These are phyloP conservation scores for Crotalus viridis DNA, from an alignment of 2,113 vertebrate species.

Conservation along the genomic window DNA sequence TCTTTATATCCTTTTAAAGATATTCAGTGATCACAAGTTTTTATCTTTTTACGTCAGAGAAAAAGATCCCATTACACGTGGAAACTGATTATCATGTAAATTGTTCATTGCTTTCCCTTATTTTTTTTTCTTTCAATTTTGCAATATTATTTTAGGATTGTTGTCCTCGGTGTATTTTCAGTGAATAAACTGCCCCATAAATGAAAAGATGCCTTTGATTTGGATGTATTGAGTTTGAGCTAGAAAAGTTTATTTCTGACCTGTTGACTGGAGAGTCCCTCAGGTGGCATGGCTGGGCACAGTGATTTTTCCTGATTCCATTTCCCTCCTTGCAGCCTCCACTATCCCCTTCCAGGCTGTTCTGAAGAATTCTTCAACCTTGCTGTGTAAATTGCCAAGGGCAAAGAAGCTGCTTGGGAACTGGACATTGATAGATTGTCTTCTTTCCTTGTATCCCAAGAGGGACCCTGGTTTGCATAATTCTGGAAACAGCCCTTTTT, in stretches of 20 bases:
- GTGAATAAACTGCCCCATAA: not conserved
- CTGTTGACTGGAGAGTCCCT: not conserved
- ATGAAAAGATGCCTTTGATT: not conserved
- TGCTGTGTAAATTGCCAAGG: not conserved
- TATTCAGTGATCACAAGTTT: not conserved
- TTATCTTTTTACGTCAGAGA: not conserved
- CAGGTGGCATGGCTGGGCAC: not conserved
- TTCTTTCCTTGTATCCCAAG: not conserved
- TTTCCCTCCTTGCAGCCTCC: not conserved
- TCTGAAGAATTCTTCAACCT: not conserved
- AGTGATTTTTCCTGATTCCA: not conserved
- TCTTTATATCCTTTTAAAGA: not conserved
- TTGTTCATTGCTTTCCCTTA: not conserved
- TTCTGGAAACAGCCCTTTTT: not conserved
- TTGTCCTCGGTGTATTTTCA: not conserved
- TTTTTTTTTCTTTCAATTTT: not conserved
- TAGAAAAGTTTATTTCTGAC: not conserved
- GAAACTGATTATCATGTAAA: not conserved
- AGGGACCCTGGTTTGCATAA: not conserved
- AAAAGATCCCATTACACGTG: not conserved
- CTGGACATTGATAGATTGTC: not conserved
- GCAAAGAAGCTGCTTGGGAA: not conserved
- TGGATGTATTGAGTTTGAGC: not conserved
- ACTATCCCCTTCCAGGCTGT: not conserved
- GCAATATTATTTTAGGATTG: not conserved